Evolutionary conservation across 2,797 vertebrate genomes (phyloP), one percentile per base, ranked within the genome.

Genomic region (Clarias laeviceps): DNA sequence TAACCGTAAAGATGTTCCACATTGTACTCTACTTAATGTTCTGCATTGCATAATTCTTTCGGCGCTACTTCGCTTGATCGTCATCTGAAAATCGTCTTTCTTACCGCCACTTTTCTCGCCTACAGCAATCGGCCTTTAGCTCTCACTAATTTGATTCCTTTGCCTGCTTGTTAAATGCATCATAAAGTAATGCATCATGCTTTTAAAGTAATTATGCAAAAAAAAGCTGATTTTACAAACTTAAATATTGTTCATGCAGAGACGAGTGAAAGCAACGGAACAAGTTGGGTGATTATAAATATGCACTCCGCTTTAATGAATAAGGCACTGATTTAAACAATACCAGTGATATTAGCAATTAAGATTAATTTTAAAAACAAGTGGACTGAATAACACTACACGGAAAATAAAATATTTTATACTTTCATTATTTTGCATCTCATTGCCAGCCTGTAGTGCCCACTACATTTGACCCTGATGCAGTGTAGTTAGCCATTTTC

Each of bases 151-250:
- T 62, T 69, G 9, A 79, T 27, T 56, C 24, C 3, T 34, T 61
- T 32, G 66, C 18, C 27, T 24, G 69, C 77, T 84, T 69, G 56
- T 80, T 65, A 80, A 34, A 85, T 20, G 57, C 57, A 64, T 34
- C 80, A 73, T 85, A 64, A 80, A 34, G 57, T 54, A 40, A 34
- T 34, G 32, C 32, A 34, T 34, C 32, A 45, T 0, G 66, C 84
- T 73, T 80, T 64, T 72, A 72, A 69, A 80, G 66, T 15, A 62
- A 70, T 34, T 61, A 59, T 85, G 64, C 45, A 70, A 80, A 62
- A 27, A 61, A 24, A 27, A 24, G 34, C 32, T 37, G n/a, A 24
- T 34, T 54, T 61, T 73, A 24, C 32, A 70, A 80, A 79, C 24
- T 62, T 84, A 79, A 79, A 61, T 70, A 50, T 50, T 70, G 72